phyloP scores from a whole-genome alignment of 2,113 vertebrate species.

The Rhombomys opimus region DNA sequence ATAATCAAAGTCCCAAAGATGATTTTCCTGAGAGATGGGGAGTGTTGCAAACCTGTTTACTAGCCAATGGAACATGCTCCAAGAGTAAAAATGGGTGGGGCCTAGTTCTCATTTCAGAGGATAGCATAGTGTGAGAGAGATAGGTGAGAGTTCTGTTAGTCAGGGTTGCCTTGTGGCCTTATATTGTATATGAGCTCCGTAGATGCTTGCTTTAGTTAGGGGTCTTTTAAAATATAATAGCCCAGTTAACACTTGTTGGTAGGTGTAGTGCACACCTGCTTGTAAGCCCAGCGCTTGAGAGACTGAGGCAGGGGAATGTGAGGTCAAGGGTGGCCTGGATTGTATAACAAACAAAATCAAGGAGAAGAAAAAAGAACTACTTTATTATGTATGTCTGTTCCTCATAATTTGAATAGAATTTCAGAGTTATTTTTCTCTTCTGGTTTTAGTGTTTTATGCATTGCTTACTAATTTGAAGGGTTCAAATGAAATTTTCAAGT shows the following conservation, averaged over 20 bases:
- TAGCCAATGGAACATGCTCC: not conserved
- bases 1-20: not conserved
- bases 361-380: not conserved
- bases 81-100: not conserved
- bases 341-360: not conserved
- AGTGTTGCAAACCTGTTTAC: not conserved
- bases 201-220: not conserved
- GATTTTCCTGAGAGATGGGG: not conserved
- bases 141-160: not conserved
- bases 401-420: conserved; percentile 10
- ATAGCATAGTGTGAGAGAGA: not conserved
- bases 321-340: not conserved
- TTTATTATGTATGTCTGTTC: conserved; percentile 9
- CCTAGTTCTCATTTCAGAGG: not conserved
- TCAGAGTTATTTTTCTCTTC: conserved; percentile 8
- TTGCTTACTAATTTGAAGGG: conserved; percentile 33
- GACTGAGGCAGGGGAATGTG: not conserved
- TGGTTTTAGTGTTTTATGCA: conserved; percentile 57
- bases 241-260: not conserved
- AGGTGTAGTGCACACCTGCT: not conserved
- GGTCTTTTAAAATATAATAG: conserved; percentile 3
- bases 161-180: not conserved
- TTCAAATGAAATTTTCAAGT: conserved; percentile 48
- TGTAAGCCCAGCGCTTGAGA: not conserved
- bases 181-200: not conserved